Evolutionary conservation across 2,113 vertebrate species (phyloP).

Genomic region (Cathartes aura): DNA sequence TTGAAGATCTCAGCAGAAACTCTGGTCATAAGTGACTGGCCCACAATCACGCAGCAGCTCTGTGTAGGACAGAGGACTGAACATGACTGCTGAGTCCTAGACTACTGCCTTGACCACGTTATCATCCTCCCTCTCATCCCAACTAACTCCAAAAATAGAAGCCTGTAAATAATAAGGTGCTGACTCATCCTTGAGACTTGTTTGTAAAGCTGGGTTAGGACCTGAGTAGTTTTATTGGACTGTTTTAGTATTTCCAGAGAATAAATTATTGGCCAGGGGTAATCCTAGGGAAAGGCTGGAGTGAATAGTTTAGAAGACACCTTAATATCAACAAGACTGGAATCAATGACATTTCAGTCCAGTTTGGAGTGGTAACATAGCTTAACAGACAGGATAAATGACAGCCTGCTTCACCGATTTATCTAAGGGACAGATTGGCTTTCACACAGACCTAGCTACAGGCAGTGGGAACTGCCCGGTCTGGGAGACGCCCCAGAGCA

Average conservation of each 20-base stretch:
- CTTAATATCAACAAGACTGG: not conserved
- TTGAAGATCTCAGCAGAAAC: not conserved
- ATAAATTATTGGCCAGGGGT: not conserved
- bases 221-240: not conserved
- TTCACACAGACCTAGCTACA: not conserved
- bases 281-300: not conserved
- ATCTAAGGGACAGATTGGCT: not conserved
- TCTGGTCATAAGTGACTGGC: not conserved
- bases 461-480: accelerated
- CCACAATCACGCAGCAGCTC: not conserved
- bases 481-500: not conserved
- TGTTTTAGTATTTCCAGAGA: not conserved
- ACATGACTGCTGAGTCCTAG: not conserved
- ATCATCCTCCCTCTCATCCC: not conserved
- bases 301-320: not conserved
- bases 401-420: not conserved
- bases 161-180: slow-evolving; percentile 43
- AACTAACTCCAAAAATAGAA: slow-evolving; percentile 40
- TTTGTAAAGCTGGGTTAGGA: slow-evolving; percentile 4
- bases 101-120: not conserved
- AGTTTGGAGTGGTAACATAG: not conserved
- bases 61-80: not conserved
- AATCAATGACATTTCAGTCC: not conserved
- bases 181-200: not conserved
- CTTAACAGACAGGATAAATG: not conserved